phyloP scores from a whole-genome alignment of 2,888 invertebrate genomes.

The Lomographa bimaculata region DNA sequence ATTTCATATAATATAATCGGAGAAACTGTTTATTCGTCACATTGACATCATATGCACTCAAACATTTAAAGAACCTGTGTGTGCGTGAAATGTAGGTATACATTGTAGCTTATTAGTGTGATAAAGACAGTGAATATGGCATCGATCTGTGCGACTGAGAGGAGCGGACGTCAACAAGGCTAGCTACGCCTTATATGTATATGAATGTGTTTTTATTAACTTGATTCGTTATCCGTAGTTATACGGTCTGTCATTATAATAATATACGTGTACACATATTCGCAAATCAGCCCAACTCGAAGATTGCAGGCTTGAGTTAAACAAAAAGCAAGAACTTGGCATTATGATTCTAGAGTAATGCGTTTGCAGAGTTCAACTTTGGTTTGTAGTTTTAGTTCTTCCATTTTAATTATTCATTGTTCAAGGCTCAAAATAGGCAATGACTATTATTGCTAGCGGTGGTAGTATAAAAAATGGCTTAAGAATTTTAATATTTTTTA shows the following conservation, averaged over 20 bases:
- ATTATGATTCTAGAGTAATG: conserved; percentile 18
- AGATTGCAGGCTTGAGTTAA: conserved; percentile 45
- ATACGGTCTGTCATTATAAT: conserved; percentile 74
- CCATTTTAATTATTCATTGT: conserved; percentile 7
- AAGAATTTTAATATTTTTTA: too few species aligned
- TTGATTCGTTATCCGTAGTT: conserved; percentile 78
- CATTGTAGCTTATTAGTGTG: conserved; percentile 72
- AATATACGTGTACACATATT: conserved; percentile 70
- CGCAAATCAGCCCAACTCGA: conserved; percentile 58
- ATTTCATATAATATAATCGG: conserved; percentile 79
- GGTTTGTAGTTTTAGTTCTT: conserved; percentile 1
- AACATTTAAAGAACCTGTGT: conserved; percentile 43
- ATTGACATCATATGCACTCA: conserved; percentile 59
- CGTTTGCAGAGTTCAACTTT: conserved; percentile 2
- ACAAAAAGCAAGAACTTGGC: conserved; percentile 29
- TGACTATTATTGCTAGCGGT: too few species aligned
- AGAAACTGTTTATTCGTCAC: conserved; percentile 81
- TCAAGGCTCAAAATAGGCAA: not conserved
- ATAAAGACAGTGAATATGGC: conserved; percentile 58
- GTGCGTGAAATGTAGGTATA: conserved; percentile 42
- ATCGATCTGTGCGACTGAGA: conserved; percentile 61
- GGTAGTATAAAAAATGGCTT: too few species aligned
- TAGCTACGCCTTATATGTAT: conserved; percentile 77
- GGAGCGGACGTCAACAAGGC: conserved; percentile 70
- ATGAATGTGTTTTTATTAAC: conserved; percentile 81